Evolutionary conservation across 2,888 invertebrate species (phyloP), one percentile per base, ranked within the genome.

Genomic region (Drosophila algonquin): DNA sequence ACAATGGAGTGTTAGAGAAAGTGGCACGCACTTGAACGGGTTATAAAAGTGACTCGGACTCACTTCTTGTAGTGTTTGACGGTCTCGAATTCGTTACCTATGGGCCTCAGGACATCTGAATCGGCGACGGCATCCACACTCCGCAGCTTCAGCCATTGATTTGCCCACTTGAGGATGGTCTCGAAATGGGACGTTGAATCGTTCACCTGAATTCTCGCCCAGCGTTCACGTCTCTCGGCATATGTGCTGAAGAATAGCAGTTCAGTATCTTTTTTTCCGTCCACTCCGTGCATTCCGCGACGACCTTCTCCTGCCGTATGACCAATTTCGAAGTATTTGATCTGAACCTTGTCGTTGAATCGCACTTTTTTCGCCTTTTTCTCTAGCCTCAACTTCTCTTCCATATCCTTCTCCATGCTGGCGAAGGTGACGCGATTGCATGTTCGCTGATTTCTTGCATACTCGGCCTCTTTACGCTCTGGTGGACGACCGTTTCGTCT

Each of bases 71-170:
- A 96, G 70, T 95, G 94, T 10, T 92, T 91, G 80, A 94, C 94
- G 53, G 92, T 93, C 3, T 83, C 85, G 88, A 95, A 96, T 21
- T 92, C 90, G 80, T 93, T 93, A 16, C 94, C 93, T 80, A 95
- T 93, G 5, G 93, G 93, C 79, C 93, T 88, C 2, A 95, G 91
- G 5, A 93, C 89, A 50, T 93, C 92, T 53, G 90, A 90, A 30
- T 93, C 93, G 0, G 93, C 93, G 52, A 94, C 90, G 30, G 94
- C 93, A 1, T 86, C 76, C 4, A 93, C 92, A 62, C 92, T 92
- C 12, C 94, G 94, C 77, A 94, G 94, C 63, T 93, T 91, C 3
- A 96, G 87, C 96, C 95, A 96, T 30, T 93, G 92, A 9, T 95
- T 94, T 81, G 94, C 94, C 96, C 96, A 96, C 2, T 62, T 80